phyloP scores from a whole-genome alignment of 2,113 vertebrate genomes.

The Micronisus gabar region DNA sequence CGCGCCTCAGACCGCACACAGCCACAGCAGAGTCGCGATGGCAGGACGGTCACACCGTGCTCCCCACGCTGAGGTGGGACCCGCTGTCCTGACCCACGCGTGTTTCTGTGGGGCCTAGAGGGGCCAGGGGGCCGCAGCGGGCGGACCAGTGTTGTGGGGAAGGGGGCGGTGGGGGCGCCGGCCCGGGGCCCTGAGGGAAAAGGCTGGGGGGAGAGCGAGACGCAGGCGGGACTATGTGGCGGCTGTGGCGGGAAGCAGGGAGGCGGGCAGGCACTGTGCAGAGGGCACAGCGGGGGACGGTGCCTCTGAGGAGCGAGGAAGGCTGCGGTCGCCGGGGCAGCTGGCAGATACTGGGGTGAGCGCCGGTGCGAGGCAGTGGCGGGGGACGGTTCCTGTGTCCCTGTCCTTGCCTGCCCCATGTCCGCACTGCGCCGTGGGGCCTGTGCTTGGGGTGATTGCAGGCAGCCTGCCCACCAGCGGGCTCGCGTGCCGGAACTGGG shows the following conservation, averaged over 20 bases:
- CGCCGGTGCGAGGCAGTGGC: accelerated
- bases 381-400: no score
- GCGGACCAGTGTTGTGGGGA: accelerated
- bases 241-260: background rate
- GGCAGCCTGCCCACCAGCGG: accelerated
- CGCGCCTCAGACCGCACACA: background rate
- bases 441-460: background rate
- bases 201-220: background rate
- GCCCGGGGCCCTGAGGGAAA: background rate
- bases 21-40: accelerated
- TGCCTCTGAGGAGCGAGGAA: background rate
- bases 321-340: background rate
- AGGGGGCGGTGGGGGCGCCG: accelerated
- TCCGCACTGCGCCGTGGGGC: accelerated
- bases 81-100: accelerated
- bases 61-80: background rate
- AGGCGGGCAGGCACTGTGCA: accelerated
- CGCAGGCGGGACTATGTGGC: background rate
- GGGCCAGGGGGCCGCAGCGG: accelerated
- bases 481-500: background rate
- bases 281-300: accelerated
- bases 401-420: background rate
- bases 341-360: background rate
- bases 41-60: background rate
- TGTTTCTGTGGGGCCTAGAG: background rate